These are phyloP conservation scores for Paragorgia papillata DNA, from an alignment of 92 coral and sea anemone genomes.

Conservation along the genomic window DNA sequence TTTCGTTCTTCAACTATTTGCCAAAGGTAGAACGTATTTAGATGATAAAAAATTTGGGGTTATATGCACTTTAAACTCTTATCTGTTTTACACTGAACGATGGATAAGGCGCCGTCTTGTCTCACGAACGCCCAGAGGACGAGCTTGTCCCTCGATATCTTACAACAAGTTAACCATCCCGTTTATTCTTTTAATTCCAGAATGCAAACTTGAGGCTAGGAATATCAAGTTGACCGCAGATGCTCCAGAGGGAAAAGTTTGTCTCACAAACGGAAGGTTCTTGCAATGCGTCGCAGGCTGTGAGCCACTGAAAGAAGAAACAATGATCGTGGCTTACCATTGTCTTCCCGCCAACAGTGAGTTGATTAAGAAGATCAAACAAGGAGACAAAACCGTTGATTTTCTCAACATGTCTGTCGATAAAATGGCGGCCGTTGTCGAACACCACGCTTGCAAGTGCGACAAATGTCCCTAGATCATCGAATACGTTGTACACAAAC, in stretches of 20 bases:
- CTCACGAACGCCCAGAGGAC: no score
- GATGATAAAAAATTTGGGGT: no score
- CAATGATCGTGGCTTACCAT: neutral
- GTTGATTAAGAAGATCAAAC: neutral
- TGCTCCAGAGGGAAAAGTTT: neutral
- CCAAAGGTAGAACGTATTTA: no score
- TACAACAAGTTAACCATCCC: no score
- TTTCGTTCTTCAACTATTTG: no score
- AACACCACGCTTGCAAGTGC: slow-evolving; percentile 19
- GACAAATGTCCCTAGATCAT: neutral
- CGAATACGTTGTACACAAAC: neutral
- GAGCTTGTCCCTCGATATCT: no score
- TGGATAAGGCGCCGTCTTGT: no score
- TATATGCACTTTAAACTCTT: no score
- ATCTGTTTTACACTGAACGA: no score
- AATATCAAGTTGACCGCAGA: neutral
- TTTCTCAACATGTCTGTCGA: slow-evolving; percentile 27
- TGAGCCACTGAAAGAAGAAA: neutral
- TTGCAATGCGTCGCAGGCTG: slow-evolving; percentile 3
- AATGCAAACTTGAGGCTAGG: slow-evolving; percentile 11
- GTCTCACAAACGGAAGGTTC: slow-evolving; percentile 15
- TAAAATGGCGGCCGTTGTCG: neutral
- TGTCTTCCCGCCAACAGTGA: neutral
- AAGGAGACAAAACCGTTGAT: slow-evolving; percentile 5
- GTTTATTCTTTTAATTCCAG: neutral